Base-by-base conservation (phyloP, 2,888 invertebrate genomes). In the Orchestes rusci region DNA sequence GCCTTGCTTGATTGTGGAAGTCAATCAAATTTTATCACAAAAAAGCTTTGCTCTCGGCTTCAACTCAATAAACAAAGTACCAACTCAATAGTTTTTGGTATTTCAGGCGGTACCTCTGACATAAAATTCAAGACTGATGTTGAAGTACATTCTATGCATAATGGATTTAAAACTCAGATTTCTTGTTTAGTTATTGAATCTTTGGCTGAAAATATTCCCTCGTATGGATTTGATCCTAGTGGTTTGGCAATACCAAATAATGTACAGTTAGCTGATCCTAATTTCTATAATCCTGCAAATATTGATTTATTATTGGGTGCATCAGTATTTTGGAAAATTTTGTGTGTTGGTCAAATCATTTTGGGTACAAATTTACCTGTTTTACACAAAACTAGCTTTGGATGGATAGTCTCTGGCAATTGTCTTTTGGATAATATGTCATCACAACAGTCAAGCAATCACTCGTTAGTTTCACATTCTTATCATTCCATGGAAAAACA, bases 231-330 rank as follows among this genome's bases (percentile, higher is more conserved):
- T 16, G 17, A 39, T 39, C 4, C 13, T 13, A 16, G n/a, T 28
- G 8, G 15, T 4, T 28, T 38, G 8, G 3, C n/a, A 3, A 23
- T 38, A 8, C 38, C 38, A 7, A 13, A 8, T 10, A 28, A 28
- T 28, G 8, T 38, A n/a, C 8, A 15, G 4, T 38, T 38, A 28
- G 38, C 38, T 13, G 38, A 38, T 28, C 38, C 38, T n/a, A 15
- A 10, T n/a, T 38, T 38, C 19, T 17, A 28, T 28, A 28, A 28
- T 12, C n/a, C 16, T 10, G 30, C 15, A 8, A 16, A 28, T 7
- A 16, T 39, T 17, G 28, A 39, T n/a, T 16, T 27, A 8, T 15
- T 40, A 3, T 19, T 31, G 15, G 40, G 40, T 7, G 31, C 30
- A 8, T 7, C 3, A n/a, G 19, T 40, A 5, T 40, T 40, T 32